These are phyloP conservation scores for Euzophera pinguis DNA, from an alignment of 2,888 invertebrate species.

Conservation along the genomic window DNA sequence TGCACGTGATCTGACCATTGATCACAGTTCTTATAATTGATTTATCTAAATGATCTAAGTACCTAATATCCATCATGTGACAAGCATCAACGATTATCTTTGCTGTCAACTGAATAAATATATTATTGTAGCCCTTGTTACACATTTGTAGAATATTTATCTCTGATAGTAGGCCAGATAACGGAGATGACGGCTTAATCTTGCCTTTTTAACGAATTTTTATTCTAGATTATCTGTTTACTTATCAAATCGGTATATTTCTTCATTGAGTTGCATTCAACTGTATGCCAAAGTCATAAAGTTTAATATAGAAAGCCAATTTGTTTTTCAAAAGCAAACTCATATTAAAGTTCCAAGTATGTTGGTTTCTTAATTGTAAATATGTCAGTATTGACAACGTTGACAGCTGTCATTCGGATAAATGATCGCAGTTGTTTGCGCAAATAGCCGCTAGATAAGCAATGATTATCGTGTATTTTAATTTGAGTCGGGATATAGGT, in stretches of 20 bases:
- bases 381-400: conserved; percentile 68
- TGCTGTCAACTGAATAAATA: conserved; percentile 60
- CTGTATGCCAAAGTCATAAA: conserved; percentile 27
- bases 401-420: conserved; percentile 73
- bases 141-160: conserved; percentile 57
- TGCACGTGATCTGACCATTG: not conserved
- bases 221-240: conserved; percentile 51
- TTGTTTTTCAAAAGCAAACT: conserved; percentile 33
- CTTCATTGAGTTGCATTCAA: not conserved
- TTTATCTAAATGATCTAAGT: conserved; percentile 8
- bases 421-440: conserved; percentile 76
- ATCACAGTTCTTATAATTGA: conserved; percentile 1
- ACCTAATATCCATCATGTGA: conserved; percentile 39
- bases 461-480: conserved; percentile 67
- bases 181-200: conserved; percentile 76
- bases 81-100: conserved; percentile 49
- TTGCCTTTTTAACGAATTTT: conserved; percentile 70
- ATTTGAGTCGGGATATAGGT: conserved; percentile 46
- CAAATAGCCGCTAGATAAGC: conserved; percentile 70
- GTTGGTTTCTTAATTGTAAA: conserved; percentile 77
- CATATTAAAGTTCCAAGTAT: conserved; percentile 54
- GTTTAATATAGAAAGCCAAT: conserved; percentile 35
- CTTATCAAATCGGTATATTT: conserved; percentile 30
- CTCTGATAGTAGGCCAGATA: conserved; percentile 63
- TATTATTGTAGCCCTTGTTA: conserved; percentile 59